phyloP scores from a whole-genome alignment of 2,888 invertebrate species.

The Onthophagus sagittarius region DNA sequence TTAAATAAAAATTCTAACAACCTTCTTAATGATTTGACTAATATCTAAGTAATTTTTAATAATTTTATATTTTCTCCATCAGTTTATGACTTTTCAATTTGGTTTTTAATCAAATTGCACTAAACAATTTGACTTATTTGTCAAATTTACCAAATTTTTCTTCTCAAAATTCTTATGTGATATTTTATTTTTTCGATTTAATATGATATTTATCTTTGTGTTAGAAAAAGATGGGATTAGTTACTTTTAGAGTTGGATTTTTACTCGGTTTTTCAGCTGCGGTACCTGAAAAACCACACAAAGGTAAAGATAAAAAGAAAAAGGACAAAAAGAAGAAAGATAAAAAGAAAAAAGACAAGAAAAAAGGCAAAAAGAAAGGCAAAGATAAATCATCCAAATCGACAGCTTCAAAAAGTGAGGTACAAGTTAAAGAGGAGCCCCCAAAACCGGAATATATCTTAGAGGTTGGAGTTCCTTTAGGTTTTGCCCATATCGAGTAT shows the following conservation, averaged over 20 bases:
- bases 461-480: slow-evolving; percentile 25
- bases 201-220: not conserved
- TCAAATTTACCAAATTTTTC: not conserved
- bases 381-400: slow-evolving; percentile 13
- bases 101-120: too few species aligned
- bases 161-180: not conserved
- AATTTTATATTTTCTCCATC: too few species aligned
- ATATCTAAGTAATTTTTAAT: too few species aligned
- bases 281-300: not conserved
- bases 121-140: too few species aligned
- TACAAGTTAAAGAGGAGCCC: slow-evolving; percentile 4
- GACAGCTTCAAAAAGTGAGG: not conserved
- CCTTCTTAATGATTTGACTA: too few species aligned
- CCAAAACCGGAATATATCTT: slow-evolving; percentile 24
- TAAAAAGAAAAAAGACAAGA: slow-evolving; percentile 13
- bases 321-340: slow-evolving; percentile 12
- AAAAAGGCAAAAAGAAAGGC: not conserved
- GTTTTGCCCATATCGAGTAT: slow-evolving; percentile 30
- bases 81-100: too few species aligned
- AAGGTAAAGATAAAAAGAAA: slow-evolving; percentile 14
- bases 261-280: slow-evolving; percentile 23
- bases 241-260: slow-evolving; percentile 23
- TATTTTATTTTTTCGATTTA: too few species aligned
- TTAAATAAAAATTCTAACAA: too few species aligned
- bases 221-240: slow-evolving; percentile 18